Conservation (phyloP, 2,797 vertebrate species). For the Linurgus olivaceus region DNA sequence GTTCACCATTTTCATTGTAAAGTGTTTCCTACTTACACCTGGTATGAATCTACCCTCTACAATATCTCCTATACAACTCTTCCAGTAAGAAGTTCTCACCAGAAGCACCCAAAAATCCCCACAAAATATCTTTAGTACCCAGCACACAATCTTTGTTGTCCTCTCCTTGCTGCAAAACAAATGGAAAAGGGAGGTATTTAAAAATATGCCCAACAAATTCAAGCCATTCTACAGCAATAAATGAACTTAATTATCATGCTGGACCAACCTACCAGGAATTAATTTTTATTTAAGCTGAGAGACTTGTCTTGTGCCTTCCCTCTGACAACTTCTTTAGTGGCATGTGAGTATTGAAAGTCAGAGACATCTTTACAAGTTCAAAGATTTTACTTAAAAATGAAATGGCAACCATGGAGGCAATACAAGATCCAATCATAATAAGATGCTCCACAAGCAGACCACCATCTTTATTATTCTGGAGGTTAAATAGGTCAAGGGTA, state of each 20-base stretch:
- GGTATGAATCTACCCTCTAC: not conserved
- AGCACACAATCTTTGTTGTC: not conserved
- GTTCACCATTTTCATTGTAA: not conserved
- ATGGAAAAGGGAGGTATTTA: not conserved
- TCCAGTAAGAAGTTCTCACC: not conserved
- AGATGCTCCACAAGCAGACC: not conserved
- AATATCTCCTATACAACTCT: not conserved
- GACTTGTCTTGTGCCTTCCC: not conserved
- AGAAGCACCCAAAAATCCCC: not conserved
- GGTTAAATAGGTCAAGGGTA: not conserved
- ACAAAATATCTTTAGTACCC: not conserved
- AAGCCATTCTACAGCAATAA: not conserved
- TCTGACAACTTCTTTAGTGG: not conserved
- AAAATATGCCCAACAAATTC: not conserved
- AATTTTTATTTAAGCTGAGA: not conserved
- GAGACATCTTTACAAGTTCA: not conserved
- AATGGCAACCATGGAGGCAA: not conserved
- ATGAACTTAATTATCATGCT: not conserved
- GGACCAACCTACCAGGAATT: not conserved
- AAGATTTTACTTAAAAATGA: not conserved
- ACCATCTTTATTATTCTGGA: accelerated
- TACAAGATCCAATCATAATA: not conserved
- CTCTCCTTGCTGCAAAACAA: not conserved
- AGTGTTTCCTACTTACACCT: not conserved
- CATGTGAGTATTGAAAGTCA: accelerated